Evolutionary conservation across 2,888 invertebrate genomes (phyloP).

Genomic region (Chouioia cunea): DNA sequence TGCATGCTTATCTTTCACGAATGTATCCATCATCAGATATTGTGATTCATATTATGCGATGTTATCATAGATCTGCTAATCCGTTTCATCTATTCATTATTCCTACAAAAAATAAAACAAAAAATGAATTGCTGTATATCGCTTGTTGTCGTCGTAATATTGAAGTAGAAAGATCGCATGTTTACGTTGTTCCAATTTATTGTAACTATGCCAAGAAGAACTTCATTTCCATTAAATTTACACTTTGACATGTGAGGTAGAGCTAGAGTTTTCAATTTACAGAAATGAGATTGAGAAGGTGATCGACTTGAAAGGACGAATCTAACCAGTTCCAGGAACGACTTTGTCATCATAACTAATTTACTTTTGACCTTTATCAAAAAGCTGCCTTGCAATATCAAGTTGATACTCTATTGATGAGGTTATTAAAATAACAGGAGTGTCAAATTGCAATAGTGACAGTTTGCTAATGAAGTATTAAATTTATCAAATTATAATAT

Average conservation of each 20-base stretch:
- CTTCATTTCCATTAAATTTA: neutral
- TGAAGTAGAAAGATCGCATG: too few relatives aligned
- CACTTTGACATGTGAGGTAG: constrained; percentile 49
- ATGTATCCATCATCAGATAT: too few relatives aligned
- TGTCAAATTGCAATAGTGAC: constrained; percentile 19
- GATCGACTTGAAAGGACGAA: constrained; percentile 63
- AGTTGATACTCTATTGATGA: constrained; percentile 23
- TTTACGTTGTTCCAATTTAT: too few relatives aligned
- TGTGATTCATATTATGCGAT: too few relatives aligned
- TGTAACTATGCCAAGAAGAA: neutral
- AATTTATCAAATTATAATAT: constrained; percentile 6
- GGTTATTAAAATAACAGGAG: constrained; percentile 24
- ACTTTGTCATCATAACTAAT: constrained; percentile 33
- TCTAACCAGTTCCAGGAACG: constrained; percentile 54
- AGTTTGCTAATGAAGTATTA: constrained; percentile 36
- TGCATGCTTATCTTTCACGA: too few relatives aligned
- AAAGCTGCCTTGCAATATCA: constrained; percentile 21
- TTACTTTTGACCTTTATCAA: constrained; percentile 16
- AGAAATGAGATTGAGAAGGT: constrained; percentile 64
- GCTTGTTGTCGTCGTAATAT: too few relatives aligned
- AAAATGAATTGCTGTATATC: too few relatives aligned
- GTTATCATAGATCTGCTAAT: too few relatives aligned
- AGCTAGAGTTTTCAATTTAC: constrained; percentile 63
- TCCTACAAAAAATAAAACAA: too few relatives aligned
- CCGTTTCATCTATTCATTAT: too few relatives aligned